Evolutionary conservation across 2,113 vertebrate species (phyloP).

Genomic region (Microtus oregoni): DNA sequence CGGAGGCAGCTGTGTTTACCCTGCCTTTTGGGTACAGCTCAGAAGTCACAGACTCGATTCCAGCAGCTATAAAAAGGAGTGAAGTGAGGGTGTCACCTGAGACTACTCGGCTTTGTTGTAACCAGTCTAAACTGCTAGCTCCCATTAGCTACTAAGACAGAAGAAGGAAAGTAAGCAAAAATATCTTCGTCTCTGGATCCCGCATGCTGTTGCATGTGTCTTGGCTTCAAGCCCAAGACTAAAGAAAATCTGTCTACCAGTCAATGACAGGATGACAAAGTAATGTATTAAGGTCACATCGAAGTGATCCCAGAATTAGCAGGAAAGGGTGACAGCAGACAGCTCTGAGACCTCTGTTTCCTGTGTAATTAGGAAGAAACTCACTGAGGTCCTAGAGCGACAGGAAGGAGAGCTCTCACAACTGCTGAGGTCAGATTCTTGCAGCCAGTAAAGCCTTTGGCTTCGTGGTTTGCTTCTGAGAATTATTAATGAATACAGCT

Average conservation of each 20-base stretch:
- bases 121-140: not conserved
- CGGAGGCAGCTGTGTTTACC: not conserved
- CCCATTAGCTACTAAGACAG: not conserved
- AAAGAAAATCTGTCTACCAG: constrained; percentile 15
- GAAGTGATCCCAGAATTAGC: not conserved
- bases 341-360: not conserved
- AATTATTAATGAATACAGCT: not conserved
- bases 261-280: not conserved
- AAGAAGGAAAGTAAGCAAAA: constrained; percentile 1
- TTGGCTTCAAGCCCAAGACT: not conserved
- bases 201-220: not conserved
- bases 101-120: not conserved
- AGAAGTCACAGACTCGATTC: not conserved
- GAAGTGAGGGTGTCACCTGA: not conserved
- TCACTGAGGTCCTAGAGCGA: not conserved
- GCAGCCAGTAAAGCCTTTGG: not conserved
- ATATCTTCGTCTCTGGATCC: not conserved
- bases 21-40: not conserved
- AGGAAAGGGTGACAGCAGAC: not conserved
- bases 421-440: not conserved
- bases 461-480: not conserved
- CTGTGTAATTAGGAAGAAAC: not conserved
- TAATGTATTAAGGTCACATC: not conserved
- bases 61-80: not conserved
- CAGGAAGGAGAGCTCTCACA: not conserved